Conservation (phyloP, 1,140 invertebrate genomes). For the Cataglyphis hispanica region DNA sequence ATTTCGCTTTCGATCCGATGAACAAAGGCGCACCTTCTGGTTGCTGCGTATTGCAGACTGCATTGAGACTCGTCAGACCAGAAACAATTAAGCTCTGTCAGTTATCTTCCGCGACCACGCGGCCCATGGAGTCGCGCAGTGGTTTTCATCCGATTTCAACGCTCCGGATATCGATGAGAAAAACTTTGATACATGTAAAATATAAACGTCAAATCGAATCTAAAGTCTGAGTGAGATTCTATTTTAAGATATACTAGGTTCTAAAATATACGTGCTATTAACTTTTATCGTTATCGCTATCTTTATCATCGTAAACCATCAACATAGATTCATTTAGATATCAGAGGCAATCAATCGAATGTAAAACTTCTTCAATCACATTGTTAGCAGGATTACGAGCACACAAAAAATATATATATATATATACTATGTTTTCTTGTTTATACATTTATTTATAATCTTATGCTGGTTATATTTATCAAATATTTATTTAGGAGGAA, state of each 20-base stretch:
- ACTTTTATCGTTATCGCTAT: constrained; percentile 32
- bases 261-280: neutral
- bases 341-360: constrained; percentile 32
- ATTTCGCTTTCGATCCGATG: constrained; percentile 73
- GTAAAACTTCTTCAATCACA: constrained; percentile 30
- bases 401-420: neutral
- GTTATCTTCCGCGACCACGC: constrained; percentile 81
- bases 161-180: neutral
- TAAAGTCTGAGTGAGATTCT: constrained; percentile 21
- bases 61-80: constrained; percentile 83
- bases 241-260: constrained; percentile 17
- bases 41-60: constrained; percentile 73
- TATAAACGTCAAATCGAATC: neutral
- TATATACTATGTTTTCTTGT: neutral
- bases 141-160: constrained; percentile 68
- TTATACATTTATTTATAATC: constrained; percentile 42
- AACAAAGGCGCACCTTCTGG: constrained; percentile 74
- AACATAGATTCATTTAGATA: neutral
- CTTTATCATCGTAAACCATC: constrained; percentile 23
- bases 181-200: constrained; percentile 11
- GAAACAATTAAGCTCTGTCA: constrained; percentile 82
- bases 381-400: constrained; percentile 22
- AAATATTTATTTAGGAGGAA: neutral
- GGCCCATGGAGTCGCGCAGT: constrained; percentile 66
- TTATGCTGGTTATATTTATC: constrained; percentile 36